Base-by-base conservation (phyloP, 2,113 vertebrate genomes). In the Cariama cristata region DNA sequence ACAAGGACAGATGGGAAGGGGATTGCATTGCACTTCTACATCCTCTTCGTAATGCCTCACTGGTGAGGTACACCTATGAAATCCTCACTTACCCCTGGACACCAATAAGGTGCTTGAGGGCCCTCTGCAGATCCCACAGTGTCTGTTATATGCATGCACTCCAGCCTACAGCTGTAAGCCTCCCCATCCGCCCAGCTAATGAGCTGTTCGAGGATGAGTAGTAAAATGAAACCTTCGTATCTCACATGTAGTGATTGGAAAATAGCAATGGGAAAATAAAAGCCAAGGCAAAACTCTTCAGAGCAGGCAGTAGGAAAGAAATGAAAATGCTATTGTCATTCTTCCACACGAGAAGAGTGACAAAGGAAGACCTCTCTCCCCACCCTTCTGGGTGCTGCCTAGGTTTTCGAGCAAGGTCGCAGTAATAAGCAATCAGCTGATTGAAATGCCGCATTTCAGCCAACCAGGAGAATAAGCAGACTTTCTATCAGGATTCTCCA, bases 401-500 rank as follows among this genome's bases (percentile, higher is more conserved):
- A 79, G 95, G 94, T 97, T 97, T 97, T 80, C 88, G 73, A 90
- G 69, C 89, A 86, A 93, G 94, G 88, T 86, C 7, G 0, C 58
- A 72, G 49, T 67, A 81, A 97, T 95, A 97, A 96, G 94, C 94
- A 97, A 83, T 90, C 93, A 92, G 91, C 81, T 95, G 90, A 93
- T 90, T 89, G 81, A 97, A 97, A 96, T 90, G 79, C 79, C 1
- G 0, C 42, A 38, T 96, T 94, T 72, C 93, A 97, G 69, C 67
- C 93, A 97, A 66, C 58, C 84, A 79, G 92, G 62, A 96, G 89
- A 96, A 84, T 90, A 96, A 96, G 93, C 20, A 0, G 96, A 84
- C 86, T 95, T 97, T 77, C 71, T 81, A 93, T 95, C 85, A 90
- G 93, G 97, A 97, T 97, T 96, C 95, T 90, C 82, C 94, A 87